These are phyloP conservation scores for Agriopis leucophaearia DNA, from an alignment of 2,888 invertebrate genomes.

Conservation along the genomic window DNA sequence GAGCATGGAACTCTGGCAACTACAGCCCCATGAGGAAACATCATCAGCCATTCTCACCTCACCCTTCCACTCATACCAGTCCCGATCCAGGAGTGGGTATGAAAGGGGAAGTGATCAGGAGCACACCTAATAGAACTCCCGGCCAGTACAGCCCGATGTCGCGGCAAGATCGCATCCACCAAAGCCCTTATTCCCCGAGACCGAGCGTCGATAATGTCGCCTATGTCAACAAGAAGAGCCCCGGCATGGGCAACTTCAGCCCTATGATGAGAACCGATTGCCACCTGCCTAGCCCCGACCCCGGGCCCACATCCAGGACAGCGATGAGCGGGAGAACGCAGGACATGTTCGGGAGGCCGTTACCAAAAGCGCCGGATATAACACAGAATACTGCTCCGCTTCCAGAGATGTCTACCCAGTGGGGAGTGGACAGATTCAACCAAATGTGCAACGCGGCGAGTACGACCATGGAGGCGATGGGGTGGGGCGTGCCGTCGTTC, in stretches of 20 bases:
- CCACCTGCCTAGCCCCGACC: conserved; percentile 75
- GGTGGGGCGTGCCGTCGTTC: conserved; percentile 68
- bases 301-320: conserved; percentile 41
- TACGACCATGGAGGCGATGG: conserved; percentile 69
- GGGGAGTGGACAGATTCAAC: conserved; percentile 71
- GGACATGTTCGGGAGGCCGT: conserved; percentile 33
- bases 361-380: conserved; percentile 67
- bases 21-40: conserved; percentile 83
- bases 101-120: conserved; percentile 68
- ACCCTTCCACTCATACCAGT: conserved; percentile 77
- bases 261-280: conserved; percentile 79
- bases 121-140: conserved; percentile 72
- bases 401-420: conserved; percentile 66
- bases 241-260: conserved; percentile 76
- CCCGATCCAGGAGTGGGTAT: conserved; percentile 75
- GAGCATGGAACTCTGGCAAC: conserved; percentile 79
- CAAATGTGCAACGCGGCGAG: conserved; percentile 59
- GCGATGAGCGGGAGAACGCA: conserved; percentile 18
- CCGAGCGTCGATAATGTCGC: conserved; percentile 72
- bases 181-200: conserved; percentile 78
- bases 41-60: conserved; percentile 79
- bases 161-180: conserved; percentile 74
- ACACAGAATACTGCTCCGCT: conserved; percentile 59
- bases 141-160: conserved; percentile 82
- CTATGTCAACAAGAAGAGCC: conserved; percentile 75